Evolutionary conservation across 2,888 invertebrate species (phyloP), one percentile per base, ranked within the genome.

Genomic region (Brenthis hecate): DNA sequence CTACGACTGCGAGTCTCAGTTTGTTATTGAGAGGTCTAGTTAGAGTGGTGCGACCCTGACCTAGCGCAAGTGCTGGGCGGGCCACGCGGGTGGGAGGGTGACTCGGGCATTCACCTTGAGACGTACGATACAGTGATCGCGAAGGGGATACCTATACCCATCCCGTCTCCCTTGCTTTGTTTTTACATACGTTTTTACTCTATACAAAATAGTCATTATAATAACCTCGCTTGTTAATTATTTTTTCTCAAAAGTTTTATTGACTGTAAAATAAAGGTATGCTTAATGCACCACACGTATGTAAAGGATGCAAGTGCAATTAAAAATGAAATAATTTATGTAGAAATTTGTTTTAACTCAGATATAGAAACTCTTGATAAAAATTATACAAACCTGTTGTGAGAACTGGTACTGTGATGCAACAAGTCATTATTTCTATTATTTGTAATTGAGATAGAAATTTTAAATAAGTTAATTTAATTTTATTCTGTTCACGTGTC

Each of bases 101-200:
- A 81, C 85, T 81, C 79, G 78, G 91, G 85, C 91, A 83, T 90
- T 91, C 91, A 91, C 91, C 91, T 90, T 90, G 88, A 90, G 89
- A 89, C 89, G 78, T 81, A 78, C 79, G 79, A 81, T 79, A 80
- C 77, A 80, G 81, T 82, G 82, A 80, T 74, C 82, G 84, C 82
- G 84, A 72, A 73, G 70, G 68, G 73, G 72, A 73, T 63, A 66
- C 69, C 72, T 63, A 72, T 58, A 67, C 65, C 61, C 54, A 62
- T 62, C 66, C 64, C 55, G 55, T 58, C 67, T 66, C 70, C 67
- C 58, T 61, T 62, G 36, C 16, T 62, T 62, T 62, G 23, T 13
- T 50, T 55, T n/a, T 36, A 36, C 55, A 14, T 50, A 47, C 23
- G 28, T 32, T 16, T 48, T 32, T 32, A 56, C 56, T n/a, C 6